Evolutionary conservation across 2,888 invertebrate genomes (phyloP), one percentile per base, ranked within the genome.

Genomic region (Biston stratarius): DNA sequence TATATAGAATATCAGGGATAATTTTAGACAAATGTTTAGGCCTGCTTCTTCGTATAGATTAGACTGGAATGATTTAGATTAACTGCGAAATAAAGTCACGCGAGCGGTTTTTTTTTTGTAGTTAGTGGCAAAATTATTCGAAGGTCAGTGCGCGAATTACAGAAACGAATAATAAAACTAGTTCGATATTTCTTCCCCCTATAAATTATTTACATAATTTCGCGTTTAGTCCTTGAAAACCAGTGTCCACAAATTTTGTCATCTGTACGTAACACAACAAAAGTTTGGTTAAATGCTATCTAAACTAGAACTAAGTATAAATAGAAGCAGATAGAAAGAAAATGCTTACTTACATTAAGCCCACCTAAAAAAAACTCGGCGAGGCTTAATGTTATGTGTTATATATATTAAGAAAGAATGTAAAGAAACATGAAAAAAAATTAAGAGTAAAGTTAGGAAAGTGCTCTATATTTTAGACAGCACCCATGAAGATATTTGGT

Each of bases 21-120:
- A 24, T 24, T 24, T 2, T 24, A 24, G 24, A n/a, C 5, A n/a
- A 45, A 45, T 10, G 5, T 42, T 45, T n/a, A n/a, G n/a, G 33
- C 1, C 9, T 49, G 0, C 5, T 34, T 33, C 10, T 34, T 34
- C 12, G 3, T 15, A 12, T 34, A n/a, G 7, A 51, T 51, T n/a
- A 3, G 14, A 15, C 5, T 33, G 49, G 33, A 12, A 24, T 12
- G 36, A 51, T 51, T 3, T 2, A 51, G 34, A 33, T 36, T 36
- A 36, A 40, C 15, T 40, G 40, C 15, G 15, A 53, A 53, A 15
- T 6, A 52, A 52, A 3, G 7, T 9, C 14, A 49, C 56, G 61
- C 62, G 61, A 55, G 71, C 69, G 75, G n/a, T n/a, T n/a, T n/a
- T n/a, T 73, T 80, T 81, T 83, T 83, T 24, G 24, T 24, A 24